Evolutionary conservation across 2,113 vertebrate genomes (phyloP).

Genomic region (Mola mola): DNA sequence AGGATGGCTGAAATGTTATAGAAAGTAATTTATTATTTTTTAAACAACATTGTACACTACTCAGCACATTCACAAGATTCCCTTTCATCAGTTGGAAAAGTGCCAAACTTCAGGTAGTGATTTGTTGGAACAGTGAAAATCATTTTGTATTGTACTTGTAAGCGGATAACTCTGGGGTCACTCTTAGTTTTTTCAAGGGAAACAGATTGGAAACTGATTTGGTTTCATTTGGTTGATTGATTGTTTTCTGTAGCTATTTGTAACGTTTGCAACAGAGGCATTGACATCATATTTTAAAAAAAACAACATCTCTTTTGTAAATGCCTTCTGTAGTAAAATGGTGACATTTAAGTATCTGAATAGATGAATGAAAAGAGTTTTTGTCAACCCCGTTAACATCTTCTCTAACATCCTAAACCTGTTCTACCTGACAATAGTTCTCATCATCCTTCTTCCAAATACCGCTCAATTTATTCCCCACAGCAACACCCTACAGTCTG

Average conservation of each 20-base stretch:
- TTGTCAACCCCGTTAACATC: neutral
- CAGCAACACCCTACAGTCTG: constrained; percentile 34
- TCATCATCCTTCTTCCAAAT: constrained; percentile 36
- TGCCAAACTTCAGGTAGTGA: neutral
- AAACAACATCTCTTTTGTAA: constrained; percentile 35
- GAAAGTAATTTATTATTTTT: too few species aligned
- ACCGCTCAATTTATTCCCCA: constrained; percentile 34
- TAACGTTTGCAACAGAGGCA: constrained; percentile 4
- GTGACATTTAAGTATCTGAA: constrained; percentile 33
- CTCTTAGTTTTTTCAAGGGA: too few species aligned
- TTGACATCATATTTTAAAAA: constrained; percentile 5
- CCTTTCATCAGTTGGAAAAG: neutral
- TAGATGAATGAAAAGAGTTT: constrained; percentile 23
- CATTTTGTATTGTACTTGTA: too few species aligned
- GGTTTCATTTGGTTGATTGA: constrained; percentile 30
- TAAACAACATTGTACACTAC: neutral
- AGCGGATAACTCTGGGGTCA: too few species aligned
- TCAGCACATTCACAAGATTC: neutral
- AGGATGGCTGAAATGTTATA: constrained; percentile 4
- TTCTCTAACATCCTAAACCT: constrained; percentile 4
- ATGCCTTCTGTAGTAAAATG: constrained; percentile 17
- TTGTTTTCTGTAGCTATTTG: constrained; percentile 10
- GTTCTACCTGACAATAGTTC: constrained; percentile 17
- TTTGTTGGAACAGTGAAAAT: too few species aligned
- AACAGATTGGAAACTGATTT: too few species aligned